phyloP scores from a whole-genome alignment of 2,113 vertebrate genomes.

The Mesembrinibis cayennensis region DNA sequence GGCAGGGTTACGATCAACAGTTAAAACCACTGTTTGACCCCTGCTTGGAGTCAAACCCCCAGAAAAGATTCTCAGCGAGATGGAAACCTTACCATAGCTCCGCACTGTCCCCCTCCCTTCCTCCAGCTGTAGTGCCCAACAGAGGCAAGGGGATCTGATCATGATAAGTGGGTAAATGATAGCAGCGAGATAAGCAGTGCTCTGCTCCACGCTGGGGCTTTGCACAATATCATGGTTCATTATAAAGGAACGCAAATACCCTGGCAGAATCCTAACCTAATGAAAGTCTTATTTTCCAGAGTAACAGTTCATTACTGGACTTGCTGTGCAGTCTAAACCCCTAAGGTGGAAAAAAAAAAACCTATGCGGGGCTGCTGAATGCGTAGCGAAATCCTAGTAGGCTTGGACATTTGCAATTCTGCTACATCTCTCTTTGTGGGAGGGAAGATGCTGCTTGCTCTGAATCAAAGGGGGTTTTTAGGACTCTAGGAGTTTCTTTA shows the following conservation, averaged over 20 bases:
- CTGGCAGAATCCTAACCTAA: conserved; percentile 67
- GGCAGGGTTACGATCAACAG: background rate
- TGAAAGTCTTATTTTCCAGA: conserved; percentile 65
- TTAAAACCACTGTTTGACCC: background rate
- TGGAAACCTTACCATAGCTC: background rate
- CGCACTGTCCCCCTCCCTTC: background rate
- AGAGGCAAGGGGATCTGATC: background rate
- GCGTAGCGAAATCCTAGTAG: background rate
- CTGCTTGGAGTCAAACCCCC: background rate
- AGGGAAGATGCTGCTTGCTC: background rate
- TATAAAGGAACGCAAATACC: conserved; percentile 18
- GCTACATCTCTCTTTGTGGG: background rate
- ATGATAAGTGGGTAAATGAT: background rate
- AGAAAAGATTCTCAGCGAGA: background rate
- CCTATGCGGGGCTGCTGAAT: background rate
- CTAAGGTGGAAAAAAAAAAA: background rate
- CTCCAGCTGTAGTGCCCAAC: background rate
- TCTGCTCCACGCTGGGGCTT: background rate
- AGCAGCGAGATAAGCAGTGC: background rate
- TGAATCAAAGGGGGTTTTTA: background rate
- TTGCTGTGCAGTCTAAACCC: conserved; percentile 40
- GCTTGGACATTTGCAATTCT: background rate
- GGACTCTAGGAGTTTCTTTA: background rate
- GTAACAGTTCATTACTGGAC: conserved; percentile 67
- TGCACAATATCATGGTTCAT: conserved; percentile 36